Conservation (phyloP, 2,113 vertebrate species). For the Cygnus buccinator region DNA sequence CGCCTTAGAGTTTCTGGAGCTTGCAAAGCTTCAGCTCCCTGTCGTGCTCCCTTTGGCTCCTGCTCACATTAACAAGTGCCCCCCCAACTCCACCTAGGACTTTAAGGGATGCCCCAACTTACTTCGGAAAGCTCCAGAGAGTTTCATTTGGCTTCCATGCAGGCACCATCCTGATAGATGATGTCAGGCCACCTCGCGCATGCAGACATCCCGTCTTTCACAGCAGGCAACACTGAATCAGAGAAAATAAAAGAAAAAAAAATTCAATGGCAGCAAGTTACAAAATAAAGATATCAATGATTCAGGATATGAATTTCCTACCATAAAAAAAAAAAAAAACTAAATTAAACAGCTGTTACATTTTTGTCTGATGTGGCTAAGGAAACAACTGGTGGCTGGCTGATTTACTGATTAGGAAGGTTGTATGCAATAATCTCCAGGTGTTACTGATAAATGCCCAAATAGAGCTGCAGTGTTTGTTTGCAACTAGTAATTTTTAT, state of each 20-base stretch:
- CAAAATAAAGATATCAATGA: slow-evolving; percentile 55
- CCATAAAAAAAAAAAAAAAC: neutral
- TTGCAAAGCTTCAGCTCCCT: neutral
- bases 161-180: neutral
- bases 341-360: slow-evolving; percentile 74
- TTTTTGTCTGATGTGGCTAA: slow-evolving; percentile 61
- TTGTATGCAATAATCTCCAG: slow-evolving; percentile 31
- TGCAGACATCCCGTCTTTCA: neutral
- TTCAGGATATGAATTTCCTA: slow-evolving; percentile 55
- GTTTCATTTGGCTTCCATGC: neutral
- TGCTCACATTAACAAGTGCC: neutral
- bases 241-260: neutral
- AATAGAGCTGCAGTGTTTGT: slow-evolving; percentile 36
- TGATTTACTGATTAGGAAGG: slow-evolving; percentile 64
- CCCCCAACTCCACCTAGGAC: neutral
- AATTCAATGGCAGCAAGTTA: neutral
- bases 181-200: neutral
- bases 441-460: slow-evolving; percentile 51
- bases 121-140: neutral
- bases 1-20: slow-evolving; percentile 62
- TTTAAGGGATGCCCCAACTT: neutral
- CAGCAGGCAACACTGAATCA: neutral
- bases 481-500: slow-evolving; percentile 69
- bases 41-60: neutral
- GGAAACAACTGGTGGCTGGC: slow-evolving; percentile 48